A percentile compares a stretch with the other conserved stretches of the same genome.
These are phyloP conservation scores for Drosophila hydei DNA, from an alignment of 1,140 invertebrate species.

Conservation along the genomic window DNA sequence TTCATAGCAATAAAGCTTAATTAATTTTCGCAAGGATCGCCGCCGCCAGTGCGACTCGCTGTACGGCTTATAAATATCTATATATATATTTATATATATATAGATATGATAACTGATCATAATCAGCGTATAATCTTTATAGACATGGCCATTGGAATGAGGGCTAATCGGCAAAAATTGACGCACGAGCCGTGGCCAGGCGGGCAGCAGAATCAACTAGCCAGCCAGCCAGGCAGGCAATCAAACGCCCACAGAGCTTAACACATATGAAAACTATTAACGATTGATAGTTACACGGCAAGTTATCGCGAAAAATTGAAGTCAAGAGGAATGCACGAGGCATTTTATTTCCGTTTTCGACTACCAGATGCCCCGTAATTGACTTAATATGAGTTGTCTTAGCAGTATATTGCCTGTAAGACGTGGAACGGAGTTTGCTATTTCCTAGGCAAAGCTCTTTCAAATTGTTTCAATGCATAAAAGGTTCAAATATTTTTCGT, in stretches of 20 bases:
- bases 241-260: conserved; percentile 50
- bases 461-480: no score
- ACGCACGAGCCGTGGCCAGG: conserved; percentile 20
- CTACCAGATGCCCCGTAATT: background rate
- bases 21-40: conserved; percentile 33
- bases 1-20: conserved; percentile 39
- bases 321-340: background rate
- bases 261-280: conserved; percentile 37
- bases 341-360: background rate
- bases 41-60: conserved; percentile 21
- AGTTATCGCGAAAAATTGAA: background rate
- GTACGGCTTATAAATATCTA: no score
- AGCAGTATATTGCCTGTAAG: no score
- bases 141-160: background rate
- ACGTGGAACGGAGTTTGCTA: no score
- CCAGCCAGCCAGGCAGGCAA: conserved; percentile 10
- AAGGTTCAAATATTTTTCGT: no score
- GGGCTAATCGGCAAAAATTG: conserved; percentile 39
- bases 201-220: no score
- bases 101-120: conserved; percentile 27
- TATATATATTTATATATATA: conserved; percentile 10
- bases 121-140: conserved; percentile 48
- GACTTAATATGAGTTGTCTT: no score
- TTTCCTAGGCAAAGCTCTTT: no score
- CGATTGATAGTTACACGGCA: conserved; percentile 3